Base-by-base conservation (phyloP, 30 jellyfish, hydroid and myxozoan species). In the Hydractinia echinata region DNA sequence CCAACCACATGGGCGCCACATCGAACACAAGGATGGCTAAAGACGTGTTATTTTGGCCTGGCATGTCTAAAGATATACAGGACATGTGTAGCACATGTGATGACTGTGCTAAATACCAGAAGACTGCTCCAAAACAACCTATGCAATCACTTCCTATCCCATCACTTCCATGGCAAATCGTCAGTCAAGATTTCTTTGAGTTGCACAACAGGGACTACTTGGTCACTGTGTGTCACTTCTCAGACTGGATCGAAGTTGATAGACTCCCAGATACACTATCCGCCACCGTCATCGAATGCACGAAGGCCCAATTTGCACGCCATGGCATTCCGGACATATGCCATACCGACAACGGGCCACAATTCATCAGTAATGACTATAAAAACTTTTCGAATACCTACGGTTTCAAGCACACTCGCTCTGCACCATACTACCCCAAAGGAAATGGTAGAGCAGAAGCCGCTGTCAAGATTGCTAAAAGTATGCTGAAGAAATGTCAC, bases 391-490 rank as follows among this genome's bases (percentile, higher is more conserved):
- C 69, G 58, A 44, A 83, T 66, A 69, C 83, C 58, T 81, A 81
- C 62, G 71, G 69, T 77, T 7, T 61, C 71, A 49, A 79, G 77
- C 55, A 39, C 69, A 58, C 69, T 58, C 1, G 69, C 69, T 58
- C 69, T 58, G 69, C 69, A 13, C 3, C 69, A 13, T 58, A 81
- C 71, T 83, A 81, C 77, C 77, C 89, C 58, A 79, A 81, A 81
- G 89, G 84, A 67, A 81, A 81, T 81, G 89, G 84, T 55, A 67
- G 89, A 51, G 85, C 77, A 67, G 89, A 81, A 81, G 89, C 89
- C 39, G 89, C 89, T 44, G 89, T 58, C 69, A 58, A 58, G 18
- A 16, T 58, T 58, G 1, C 69, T 16, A 58, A 58, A 58, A 58
- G 18, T 39, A 67, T 67, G 79, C 79, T n/a, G 15, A 68, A 68